Evolutionary conservation across 1,140 invertebrate species (phyloP).

Genomic region (Achatina immaculata): DNA sequence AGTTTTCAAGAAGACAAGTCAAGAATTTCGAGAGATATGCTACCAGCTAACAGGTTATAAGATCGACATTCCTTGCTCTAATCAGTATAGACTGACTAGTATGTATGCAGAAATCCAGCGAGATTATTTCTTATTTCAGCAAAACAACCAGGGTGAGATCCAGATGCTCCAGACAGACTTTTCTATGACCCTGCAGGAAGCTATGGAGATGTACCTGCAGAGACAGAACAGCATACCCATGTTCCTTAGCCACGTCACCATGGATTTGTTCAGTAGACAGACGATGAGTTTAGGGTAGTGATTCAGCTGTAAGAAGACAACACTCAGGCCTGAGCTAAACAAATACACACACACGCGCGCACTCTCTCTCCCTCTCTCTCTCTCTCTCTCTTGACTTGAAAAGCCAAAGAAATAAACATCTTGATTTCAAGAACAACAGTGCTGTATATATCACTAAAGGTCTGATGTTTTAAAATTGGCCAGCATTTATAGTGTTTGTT

Average conservation of each 20-base stretch:
- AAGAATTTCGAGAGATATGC: constrained; percentile 87
- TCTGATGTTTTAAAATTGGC: no score
- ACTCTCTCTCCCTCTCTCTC: no score
- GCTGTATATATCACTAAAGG: no score
- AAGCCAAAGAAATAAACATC: no score
- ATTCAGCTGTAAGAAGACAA: neutral
- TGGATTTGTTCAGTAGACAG: constrained; percentile 79
- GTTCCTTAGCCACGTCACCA: constrained; percentile 85
- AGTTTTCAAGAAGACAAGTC: constrained; percentile 83
- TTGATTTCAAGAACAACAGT: no score
- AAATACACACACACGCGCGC: no score
- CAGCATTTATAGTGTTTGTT: no score
- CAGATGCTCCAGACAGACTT: constrained; percentile 88
- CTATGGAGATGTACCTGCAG: constrained; percentile 83
- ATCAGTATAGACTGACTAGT: constrained; percentile 81
- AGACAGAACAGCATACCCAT: constrained; percentile 86
- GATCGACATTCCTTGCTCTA: constrained; percentile 80
- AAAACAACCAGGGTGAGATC: constrained; percentile 77
- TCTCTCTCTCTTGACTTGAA: no score
- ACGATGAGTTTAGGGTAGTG: constrained; percentile 52
- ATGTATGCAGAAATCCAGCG: constrained; percentile 88
- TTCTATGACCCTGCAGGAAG: constrained; percentile 78
- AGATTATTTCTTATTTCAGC: constrained; percentile 84
- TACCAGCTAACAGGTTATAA: constrained; percentile 89
- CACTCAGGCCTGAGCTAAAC: no score